These are phyloP conservation scores for Elaphurus davidianus DNA, from an alignment of 2,113 vertebrate species.

Conservation along the genomic window DNA sequence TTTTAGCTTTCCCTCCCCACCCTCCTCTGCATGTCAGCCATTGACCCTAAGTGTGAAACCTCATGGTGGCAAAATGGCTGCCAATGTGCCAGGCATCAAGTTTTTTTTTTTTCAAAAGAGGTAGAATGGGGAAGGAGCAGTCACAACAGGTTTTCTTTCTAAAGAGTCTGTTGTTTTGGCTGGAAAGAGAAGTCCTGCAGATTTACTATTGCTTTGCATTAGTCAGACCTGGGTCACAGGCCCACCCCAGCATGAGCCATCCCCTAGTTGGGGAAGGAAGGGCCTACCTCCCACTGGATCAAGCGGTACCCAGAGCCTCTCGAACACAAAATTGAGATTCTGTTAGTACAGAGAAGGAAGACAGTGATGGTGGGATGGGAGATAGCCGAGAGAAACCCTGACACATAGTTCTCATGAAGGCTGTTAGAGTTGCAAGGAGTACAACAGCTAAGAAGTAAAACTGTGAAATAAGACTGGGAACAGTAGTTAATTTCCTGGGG, in stretches of 20 bases:
- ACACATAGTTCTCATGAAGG: background rate
- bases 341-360: background rate
- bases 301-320: background rate
- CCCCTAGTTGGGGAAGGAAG: background rate
- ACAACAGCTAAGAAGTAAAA: background rate
- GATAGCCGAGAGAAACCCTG: background rate
- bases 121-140: background rate
- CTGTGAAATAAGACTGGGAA: background rate
- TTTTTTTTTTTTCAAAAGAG: background rate
- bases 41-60: background rate
- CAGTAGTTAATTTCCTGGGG: background rate
- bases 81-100: background rate
- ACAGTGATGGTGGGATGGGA: background rate
- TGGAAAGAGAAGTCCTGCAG: background rate
- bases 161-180: background rate
- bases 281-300: background rate
- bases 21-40: background rate
- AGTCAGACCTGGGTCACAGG: background rate
- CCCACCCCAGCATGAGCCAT: background rate
- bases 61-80: background rate
- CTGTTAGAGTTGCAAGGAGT: background rate
- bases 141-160: background rate
- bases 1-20: background rate
- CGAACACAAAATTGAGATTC: background rate
- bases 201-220: background rate